phyloP scores from a whole-genome alignment of 2,888 invertebrate genomes.

The Cephus nigrinus region DNA sequence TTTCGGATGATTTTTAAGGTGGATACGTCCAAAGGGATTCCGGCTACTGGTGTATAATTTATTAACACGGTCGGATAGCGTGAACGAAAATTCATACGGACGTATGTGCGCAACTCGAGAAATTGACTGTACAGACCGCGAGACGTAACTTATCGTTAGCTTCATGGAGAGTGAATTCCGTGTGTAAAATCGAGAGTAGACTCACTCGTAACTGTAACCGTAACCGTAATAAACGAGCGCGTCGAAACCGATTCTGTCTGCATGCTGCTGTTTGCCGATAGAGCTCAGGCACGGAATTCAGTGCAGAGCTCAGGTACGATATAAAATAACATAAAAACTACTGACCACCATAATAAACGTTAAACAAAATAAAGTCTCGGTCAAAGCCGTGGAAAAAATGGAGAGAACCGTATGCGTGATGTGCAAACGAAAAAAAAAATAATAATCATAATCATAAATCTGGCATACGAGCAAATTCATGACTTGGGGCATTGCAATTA shows the following conservation, averaged over 20 bases:
- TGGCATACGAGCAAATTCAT: not conserved
- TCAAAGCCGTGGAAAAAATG: not conserved
- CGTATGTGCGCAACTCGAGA: not conserved
- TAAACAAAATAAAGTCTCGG: not conserved
- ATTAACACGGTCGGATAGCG: slow-evolving; percentile 21
- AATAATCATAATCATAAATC: not conserved
- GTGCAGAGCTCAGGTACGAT: not conserved
- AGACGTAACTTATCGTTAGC: slow-evolving; percentile 25
- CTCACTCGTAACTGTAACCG: slow-evolving; percentile 35
- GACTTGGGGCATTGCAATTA: not conserved
- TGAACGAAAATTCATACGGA: slow-evolving; percentile 40
- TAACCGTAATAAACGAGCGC: slow-evolving; percentile 24
- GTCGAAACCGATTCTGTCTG: not conserved
- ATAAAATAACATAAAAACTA: not conserved
- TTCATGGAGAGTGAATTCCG: slow-evolving; percentile 49
- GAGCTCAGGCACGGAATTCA: not conserved
- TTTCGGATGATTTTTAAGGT: not conserved
- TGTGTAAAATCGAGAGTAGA: slow-evolving; percentile 52
- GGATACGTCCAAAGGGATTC: not conserved
- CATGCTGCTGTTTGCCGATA: not conserved
- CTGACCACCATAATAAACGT: not conserved
- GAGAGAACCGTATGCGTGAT: not conserved
- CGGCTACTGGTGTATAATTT: not conserved
- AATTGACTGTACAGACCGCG: not conserved
- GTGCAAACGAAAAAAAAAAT: not conserved